phyloP scores from a whole-genome alignment of 2,888 invertebrate species.

The Dione juno region DNA sequence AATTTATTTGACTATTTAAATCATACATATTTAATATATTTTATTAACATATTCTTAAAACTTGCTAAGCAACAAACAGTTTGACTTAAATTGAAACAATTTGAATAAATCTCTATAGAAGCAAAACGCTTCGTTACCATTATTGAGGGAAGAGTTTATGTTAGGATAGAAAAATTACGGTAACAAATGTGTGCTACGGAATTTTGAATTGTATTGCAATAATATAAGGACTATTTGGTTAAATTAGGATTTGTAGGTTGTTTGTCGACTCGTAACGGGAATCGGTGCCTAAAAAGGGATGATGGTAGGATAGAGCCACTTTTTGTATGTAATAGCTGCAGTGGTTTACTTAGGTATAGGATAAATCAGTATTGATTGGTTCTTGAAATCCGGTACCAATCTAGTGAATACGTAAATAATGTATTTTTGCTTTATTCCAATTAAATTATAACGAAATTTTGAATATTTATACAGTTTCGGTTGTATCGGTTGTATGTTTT shows the following conservation, averaged over 20 bases:
- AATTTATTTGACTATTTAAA: too few species aligned
- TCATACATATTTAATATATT: too few species aligned
- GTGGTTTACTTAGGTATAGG: conserved; percentile 31
- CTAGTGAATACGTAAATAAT: neutral
- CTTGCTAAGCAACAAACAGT: neutral
- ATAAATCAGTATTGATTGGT: conserved; percentile 24
- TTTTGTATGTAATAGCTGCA: conserved; percentile 39
- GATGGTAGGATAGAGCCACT: conserved; percentile 52
- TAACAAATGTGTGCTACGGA: conserved; percentile 1
- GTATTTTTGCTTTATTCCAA: too few species aligned
- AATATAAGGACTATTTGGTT: conserved; percentile 29
- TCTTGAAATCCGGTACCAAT: neutral
- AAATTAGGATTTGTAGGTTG: conserved; percentile 39
- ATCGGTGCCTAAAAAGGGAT: conserved; percentile 59
- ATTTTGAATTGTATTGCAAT: conserved; percentile 15
- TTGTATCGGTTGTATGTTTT: too few species aligned
- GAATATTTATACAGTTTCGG: too few species aligned
- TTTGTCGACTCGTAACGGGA: conserved; percentile 57
- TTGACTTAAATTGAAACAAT: too few species aligned
- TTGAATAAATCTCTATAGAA: neutral
- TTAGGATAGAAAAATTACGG: conserved; percentile 26
- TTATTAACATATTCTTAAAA: too few species aligned
- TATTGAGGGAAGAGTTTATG: conserved; percentile 11
- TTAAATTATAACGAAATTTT: too few species aligned
- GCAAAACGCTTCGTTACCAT: neutral